A percentile compares a stretch with the other conserved stretches of the same genome.
phyloP scores from a whole-genome alignment of 2,113 vertebrate species.

The Scomber japonicus region DNA sequence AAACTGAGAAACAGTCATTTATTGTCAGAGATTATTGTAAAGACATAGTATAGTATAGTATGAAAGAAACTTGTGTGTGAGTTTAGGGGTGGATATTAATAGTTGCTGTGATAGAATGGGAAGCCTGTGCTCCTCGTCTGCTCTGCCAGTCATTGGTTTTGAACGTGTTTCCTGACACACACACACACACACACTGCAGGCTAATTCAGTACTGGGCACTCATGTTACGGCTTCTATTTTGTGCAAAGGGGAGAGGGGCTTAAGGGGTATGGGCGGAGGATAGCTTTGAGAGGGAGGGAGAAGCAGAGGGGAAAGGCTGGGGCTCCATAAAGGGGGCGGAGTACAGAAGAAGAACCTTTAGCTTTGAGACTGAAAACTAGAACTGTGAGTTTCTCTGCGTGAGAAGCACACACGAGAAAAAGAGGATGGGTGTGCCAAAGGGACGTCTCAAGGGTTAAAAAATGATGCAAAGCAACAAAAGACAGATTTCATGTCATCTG shows the following conservation, averaged over 20 bases:
- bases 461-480: background rate
- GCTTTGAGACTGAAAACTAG: constrained; percentile 47
- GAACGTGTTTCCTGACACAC: constrained; percentile 23
- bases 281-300: constrained; percentile 47
- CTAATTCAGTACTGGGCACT: constrained; percentile 78
- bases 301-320: constrained; percentile 32
- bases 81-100: background rate
- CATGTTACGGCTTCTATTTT: constrained; percentile 76
- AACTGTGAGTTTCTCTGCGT: constrained; percentile 27
- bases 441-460: constrained; percentile 28
- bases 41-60: constrained; percentile 17
- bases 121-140: constrained; percentile 12
- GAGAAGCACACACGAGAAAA: constrained; percentile 9
- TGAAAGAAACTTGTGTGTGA: constrained; percentile 37
- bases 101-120: constrained; percentile 38
- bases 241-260: constrained; percentile 54
- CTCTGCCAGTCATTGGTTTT: constrained; percentile 6
- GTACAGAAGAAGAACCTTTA: constrained; percentile 50
- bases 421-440: background rate
- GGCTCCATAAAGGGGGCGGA: constrained; percentile 53
- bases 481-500: background rate
- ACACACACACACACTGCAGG: constrained; percentile 40
- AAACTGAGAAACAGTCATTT: constrained; percentile 1
- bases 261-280: constrained; percentile 58
- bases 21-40: constrained; percentile 19